Percentiles rank a stretch among this genome's conserved stretches.
These are phyloP conservation scores for Cantharis rufa DNA, from an alignment of 2,888 invertebrate genomes.

Conservation along the genomic window DNA sequence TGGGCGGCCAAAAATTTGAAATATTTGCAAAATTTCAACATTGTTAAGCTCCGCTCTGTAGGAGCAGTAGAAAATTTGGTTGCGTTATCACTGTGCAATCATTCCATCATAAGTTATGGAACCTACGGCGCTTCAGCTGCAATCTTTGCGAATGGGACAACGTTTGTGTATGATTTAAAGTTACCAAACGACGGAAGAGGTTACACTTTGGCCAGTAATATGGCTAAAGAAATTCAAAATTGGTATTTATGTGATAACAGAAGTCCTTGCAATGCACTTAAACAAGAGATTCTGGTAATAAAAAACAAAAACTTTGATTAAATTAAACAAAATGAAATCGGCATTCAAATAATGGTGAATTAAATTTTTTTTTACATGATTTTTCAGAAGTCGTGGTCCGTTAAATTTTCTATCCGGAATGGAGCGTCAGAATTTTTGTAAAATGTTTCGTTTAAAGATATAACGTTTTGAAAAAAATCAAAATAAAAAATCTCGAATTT, in stretches of 20 bases:
- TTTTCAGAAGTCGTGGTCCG: too few species aligned
- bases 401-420: too few species aligned
- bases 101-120: constrained; percentile 6
- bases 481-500: too few species aligned
- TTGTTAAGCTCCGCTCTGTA: background rate
- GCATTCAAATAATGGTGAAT: too few species aligned
- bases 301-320: too few species aligned
- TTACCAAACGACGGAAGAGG: constrained; percentile 3
- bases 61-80: background rate
- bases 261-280: background rate
- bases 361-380: too few species aligned
- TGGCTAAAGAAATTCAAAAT: background rate
- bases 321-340: too few species aligned
- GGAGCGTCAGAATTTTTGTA: too few species aligned
- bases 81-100: constrained; percentile 1
- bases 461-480: too few species aligned
- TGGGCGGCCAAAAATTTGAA: background rate
- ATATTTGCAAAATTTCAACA: background rate
- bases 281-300: too few species aligned
- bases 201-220: background rate
- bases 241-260: constrained; percentile 4
- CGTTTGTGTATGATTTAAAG: background rate
- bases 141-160: background rate
- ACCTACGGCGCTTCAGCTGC: constrained; percentile 2
- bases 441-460: too few species aligned